Evolutionary conservation across 37 sponge, comb jelly and placozoan species (phyloP), one percentile per base, ranked within the genome.

Genomic region (Ianthella basta): DNA sequence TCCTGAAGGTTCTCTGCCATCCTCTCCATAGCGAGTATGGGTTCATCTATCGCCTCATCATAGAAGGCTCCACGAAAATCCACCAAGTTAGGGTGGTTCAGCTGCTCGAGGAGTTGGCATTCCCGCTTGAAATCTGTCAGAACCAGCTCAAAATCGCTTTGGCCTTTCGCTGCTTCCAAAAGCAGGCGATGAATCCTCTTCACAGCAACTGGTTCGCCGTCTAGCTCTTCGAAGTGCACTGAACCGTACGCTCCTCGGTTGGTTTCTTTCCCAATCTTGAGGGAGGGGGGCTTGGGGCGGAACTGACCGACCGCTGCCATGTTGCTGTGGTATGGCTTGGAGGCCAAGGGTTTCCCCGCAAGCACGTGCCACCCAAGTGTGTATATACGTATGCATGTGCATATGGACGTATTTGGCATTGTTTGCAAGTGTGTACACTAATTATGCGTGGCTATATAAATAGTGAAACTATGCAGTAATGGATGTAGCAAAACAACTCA

Each of bases 171-270:
- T 56, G 16, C 59, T 18, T 56, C 59, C 59, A 56, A 56, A 8
- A 64, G 66, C 6, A 16, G 20, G 12, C 27, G 14, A 30, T 64
- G 66, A 64, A 64, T 16, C 66, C 27, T 64, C 23, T 64, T 64
- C 66, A 64, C 66, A 30, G 66, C 66, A 29, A 64, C 66, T 8
- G 66, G 66, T 16, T 64, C 29, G 23, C 66, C 66, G 23, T 64
- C 23, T 16, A 64, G 12, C 29, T 64, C 66, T 64, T 30, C 66
- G 23, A 29, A 24, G 23, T 8, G 27, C 14, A 64, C 66, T 29
- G 66, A 29, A 10, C 66, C 66, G 29, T 30, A 64, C 23, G 66
- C 14, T 21, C 23, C 66, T 20, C 66, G 66, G 23, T 64, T 64
- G 8, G 27, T 64, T 30, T 64, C 66, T 16, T 16, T 64, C 27